These are phyloP conservation scores for Sphaeramia orbicularis DNA, from an alignment of 2,797 vertebrate genomes.

Conservation along the genomic window DNA sequence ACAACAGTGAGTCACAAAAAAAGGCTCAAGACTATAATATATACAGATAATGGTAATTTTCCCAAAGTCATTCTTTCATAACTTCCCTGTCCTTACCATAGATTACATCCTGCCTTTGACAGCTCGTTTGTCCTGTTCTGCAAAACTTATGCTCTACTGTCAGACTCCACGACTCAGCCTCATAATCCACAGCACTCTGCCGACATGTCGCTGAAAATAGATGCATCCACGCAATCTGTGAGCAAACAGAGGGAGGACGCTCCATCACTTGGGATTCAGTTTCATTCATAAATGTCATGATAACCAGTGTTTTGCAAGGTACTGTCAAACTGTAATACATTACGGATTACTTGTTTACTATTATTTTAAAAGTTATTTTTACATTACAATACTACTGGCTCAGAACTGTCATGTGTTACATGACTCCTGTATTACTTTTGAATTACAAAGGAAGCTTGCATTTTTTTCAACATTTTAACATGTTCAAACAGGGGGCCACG, in stretches of 20 bases:
- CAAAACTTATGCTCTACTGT: slow-evolving; percentile 91
- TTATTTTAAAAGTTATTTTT: too few species aligned
- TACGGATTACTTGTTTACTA: too few species aligned
- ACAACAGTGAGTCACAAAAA: background rate
- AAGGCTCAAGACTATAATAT: too few species aligned
- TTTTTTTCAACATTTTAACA: too few species aligned
- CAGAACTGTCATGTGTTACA: too few species aligned
- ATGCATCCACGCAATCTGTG: slow-evolving; percentile 89
- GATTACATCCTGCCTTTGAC: slow-evolving; percentile 97
- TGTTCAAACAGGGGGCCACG: too few species aligned
- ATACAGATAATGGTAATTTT: slow-evolving; percentile 24
- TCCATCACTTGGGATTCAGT: too few species aligned
- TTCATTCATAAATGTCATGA: background rate
- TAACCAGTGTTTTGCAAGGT: too few species aligned
- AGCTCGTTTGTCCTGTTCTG: slow-evolving; percentile 90
- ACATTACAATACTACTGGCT: too few species aligned
- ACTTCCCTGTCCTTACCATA: slow-evolving; percentile 88
- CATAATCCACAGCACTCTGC: slow-evolving; percentile 88
- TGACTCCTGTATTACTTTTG: too few species aligned
- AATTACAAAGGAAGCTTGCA: too few species aligned
- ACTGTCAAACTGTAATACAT: too few species aligned
- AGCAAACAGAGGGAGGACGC: background rate
- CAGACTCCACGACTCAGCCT: slow-evolving; percentile 96
- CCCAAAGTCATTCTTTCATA: slow-evolving; percentile 21
- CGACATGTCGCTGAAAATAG: slow-evolving; percentile 85